Evolutionary conservation across 2,113 vertebrate species (phyloP).

Genomic region (Chloebia gouldiae): DNA sequence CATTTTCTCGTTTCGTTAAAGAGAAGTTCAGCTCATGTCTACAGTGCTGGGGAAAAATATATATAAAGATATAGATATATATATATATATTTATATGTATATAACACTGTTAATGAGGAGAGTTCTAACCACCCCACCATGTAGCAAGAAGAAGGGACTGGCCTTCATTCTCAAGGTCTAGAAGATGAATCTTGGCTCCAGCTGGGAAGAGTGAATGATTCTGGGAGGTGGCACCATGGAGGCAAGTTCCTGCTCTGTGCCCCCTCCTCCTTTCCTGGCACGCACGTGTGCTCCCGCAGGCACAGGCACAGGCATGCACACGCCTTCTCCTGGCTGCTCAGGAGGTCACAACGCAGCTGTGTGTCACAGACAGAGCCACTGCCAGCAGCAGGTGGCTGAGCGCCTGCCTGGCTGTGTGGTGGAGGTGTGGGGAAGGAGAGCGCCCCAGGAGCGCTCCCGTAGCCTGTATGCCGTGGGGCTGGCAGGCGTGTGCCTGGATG

Average conservation of each 20-base stretch:
- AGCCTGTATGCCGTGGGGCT: rapidly evolving
- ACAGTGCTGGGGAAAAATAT: conserved; percentile 78
- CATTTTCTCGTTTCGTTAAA: conserved; percentile 72
- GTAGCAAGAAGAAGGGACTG: conserved; percentile 69
- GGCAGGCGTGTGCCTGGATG: neutral
- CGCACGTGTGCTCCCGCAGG: neutral
- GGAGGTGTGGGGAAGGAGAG: neutral
- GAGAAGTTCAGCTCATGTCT: conserved; percentile 79
- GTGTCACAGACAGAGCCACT: neutral
- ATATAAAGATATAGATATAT: conserved; percentile 78
- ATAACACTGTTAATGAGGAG: conserved; percentile 81
- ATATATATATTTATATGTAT: conserved; percentile 83
- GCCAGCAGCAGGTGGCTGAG: neutral
- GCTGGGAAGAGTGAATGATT: conserved; percentile 22
- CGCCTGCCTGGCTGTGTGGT: neutral
- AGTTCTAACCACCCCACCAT: conserved; percentile 74
- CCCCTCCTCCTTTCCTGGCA: neutral
- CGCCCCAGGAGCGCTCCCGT: rapidly evolving
- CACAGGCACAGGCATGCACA: neutral
- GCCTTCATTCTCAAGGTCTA: conserved; percentile 56
- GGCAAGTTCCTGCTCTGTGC: neutral
- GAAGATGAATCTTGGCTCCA: conserved; percentile 63
- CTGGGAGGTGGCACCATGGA: neutral
- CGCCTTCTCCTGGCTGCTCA: neutral
- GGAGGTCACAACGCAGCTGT: neutral